These are phyloP conservation scores for Toxotes chatareus DNA, from an alignment of 2,113 vertebrate genomes.

Conservation along the genomic window DNA sequence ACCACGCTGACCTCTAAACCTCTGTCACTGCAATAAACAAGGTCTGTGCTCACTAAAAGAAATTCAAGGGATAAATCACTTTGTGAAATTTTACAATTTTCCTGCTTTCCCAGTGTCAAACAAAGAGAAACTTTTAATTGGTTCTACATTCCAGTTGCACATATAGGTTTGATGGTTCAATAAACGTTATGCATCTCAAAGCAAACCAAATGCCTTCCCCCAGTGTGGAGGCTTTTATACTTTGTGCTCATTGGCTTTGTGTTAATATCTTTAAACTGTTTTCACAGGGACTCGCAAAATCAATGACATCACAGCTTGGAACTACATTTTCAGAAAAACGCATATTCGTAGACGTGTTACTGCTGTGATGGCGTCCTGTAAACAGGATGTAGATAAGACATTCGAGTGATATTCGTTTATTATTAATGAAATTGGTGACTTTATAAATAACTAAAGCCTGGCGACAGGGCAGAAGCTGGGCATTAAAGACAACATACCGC, in stretches of 20 bases:
- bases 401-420: background rate
- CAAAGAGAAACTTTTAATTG: conserved; percentile 4
- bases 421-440: background rate
- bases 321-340: background rate
- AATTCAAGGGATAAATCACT: conserved; percentile 15
- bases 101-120: background rate
- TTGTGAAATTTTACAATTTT: conserved; percentile 7
- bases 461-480: background rate
- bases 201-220: background rate
- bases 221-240: background rate
- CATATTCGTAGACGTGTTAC: background rate
- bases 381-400: background rate
- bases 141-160: conserved; percentile 2
- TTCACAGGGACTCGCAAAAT: background rate
- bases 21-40: conserved; percentile 21
- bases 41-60: conserved; percentile 12
- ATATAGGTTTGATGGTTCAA: conserved; percentile 1
- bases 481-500: background rate
- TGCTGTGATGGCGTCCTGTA: background rate
- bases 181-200: conserved; percentile 6
- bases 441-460: background rate
- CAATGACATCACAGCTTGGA: background rate
- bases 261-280: background rate
- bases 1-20: conserved; percentile 9
- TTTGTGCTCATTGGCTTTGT: conserved; percentile 3